Evolutionary conservation across 2,797 vertebrate genomes (phyloP).

Genomic region (Pterois miles): DNA sequence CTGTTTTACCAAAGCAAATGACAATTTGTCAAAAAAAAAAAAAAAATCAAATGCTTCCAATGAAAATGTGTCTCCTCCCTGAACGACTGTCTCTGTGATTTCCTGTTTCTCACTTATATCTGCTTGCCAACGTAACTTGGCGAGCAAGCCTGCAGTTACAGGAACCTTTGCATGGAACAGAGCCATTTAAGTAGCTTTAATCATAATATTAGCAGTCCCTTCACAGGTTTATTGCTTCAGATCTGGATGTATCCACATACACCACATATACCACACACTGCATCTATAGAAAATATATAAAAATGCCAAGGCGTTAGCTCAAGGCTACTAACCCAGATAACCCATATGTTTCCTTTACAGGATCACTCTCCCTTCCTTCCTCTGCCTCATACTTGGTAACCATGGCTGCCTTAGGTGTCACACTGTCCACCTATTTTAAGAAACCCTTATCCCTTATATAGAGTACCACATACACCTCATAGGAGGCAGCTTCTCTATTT

Average conservation of each 20-base stretch:
- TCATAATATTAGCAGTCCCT: conserved; percentile 15
- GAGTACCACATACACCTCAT: conserved; percentile 35
- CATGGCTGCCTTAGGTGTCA: conserved; percentile 65
- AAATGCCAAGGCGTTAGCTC: neutral
- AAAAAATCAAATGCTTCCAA: neutral
- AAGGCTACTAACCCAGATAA: conserved; percentile 14
- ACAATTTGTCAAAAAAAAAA: neutral
- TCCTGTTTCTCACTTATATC: conserved; percentile 23
- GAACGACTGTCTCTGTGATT: conserved; percentile 20
- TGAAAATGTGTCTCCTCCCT: conserved; percentile 3
- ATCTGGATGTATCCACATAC: neutral
- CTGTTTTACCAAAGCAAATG: neutral
- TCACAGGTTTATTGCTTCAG: neutral
- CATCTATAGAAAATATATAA: neutral
- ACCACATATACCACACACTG: neutral
- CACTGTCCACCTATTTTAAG: conserved; percentile 71
- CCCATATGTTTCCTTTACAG: conserved; percentile 21
- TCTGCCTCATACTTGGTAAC: conserved; percentile 54
- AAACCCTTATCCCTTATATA: conserved; percentile 46
- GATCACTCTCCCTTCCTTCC: conserved; percentile 6
- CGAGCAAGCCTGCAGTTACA: conserved; percentile 11
- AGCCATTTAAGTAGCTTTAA: conserved; percentile 25
- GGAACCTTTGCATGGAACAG: conserved; percentile 19
- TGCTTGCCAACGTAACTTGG: conserved; percentile 28
- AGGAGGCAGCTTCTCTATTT: conserved; percentile 38